Conservation (phyloP, 2,113 vertebrate genomes). For the Aspidoscelis tigris region DNA sequence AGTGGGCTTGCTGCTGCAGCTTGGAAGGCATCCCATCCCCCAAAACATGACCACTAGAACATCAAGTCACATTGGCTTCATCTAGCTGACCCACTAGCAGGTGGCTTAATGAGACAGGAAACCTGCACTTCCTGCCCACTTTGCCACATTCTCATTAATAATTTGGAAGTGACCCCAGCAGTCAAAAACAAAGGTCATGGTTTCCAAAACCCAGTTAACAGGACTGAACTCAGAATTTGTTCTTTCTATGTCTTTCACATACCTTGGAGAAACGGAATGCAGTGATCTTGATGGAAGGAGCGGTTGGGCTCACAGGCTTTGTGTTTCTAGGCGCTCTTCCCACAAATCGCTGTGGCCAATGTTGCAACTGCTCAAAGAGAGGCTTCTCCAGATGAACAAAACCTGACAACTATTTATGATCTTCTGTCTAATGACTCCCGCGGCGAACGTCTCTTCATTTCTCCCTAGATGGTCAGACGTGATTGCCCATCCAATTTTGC, state of each 20-base stretch:
- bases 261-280: constrained; percentile 44
- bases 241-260: not conserved
- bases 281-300: not conserved
- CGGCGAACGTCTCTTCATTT: fast-evolving
- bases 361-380: not conserved
- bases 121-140: no score
- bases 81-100: no score
- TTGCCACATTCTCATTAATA: no score
- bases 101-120: no score
- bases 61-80: no score
- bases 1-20: no score
- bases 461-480: constrained; percentile 5
- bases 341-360: fast-evolving
- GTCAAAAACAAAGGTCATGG: no score
- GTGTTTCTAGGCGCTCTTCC: fast-evolving
- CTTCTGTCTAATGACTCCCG: not conserved
- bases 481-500: not conserved
- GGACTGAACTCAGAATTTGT: not conserved
- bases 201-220: not conserved
- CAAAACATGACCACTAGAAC: no score
- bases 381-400: not conserved
- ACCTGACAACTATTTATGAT: not conserved
- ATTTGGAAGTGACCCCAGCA: no score
- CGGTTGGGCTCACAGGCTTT: not conserved
- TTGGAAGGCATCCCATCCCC: no score